Evolutionary conservation across 1,140 invertebrate species (phyloP).

Genomic region (Campoletis sonorensis): DNA sequence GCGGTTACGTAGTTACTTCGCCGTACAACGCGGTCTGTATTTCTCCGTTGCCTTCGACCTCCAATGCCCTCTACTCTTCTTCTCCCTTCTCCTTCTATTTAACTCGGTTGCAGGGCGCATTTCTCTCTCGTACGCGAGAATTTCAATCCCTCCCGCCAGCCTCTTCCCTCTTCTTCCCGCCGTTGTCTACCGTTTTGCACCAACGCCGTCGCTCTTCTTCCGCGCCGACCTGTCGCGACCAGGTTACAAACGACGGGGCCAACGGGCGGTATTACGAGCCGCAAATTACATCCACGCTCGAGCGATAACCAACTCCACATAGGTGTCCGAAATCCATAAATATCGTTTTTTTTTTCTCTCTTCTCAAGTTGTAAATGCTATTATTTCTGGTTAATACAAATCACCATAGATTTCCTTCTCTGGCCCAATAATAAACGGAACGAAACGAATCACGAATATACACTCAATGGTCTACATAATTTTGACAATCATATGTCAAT

Average conservation of each 20-base stretch:
- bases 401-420: no score
- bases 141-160: neutral
- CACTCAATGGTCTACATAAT: no score
- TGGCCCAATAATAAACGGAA: no score
- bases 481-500: no score
- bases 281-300: slow-evolving; percentile 54
- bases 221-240: slow-evolving; percentile 41
- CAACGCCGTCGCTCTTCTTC: slow-evolving; percentile 11
- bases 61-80: neutral
- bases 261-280: slow-evolving; percentile 53
- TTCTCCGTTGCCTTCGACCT: neutral
- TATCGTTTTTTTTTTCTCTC: slow-evolving; percentile 3
- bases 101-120: slow-evolving; percentile 21
- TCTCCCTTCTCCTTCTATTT: neutral
- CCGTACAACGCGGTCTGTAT: slow-evolving; percentile 28
- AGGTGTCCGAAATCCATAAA: neutral
- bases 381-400: no score
- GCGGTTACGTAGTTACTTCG: slow-evolving; percentile 56
- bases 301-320: slow-evolving; percentile 45
- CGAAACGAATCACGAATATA: no score
- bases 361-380: neutral
- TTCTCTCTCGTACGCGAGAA: slow-evolving; percentile 7
- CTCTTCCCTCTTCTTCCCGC: neutral
- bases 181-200: slow-evolving; percentile 2
- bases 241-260: slow-evolving; percentile 54